Base-by-base conservation (phyloP, 2,113 vertebrate species). In the Himantopus leucocephalus region DNA sequence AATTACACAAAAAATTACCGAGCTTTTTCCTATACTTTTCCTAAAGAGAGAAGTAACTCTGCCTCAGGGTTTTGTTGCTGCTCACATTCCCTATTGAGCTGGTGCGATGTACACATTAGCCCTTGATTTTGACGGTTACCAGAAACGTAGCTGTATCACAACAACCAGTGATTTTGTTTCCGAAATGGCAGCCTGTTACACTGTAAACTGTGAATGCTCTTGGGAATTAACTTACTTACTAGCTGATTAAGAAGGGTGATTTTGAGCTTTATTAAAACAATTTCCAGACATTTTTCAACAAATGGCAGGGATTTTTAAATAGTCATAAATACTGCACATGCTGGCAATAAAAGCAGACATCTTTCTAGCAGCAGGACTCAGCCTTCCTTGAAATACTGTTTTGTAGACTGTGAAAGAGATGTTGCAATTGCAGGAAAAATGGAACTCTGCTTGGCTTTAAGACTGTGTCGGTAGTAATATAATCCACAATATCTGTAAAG, bases 361-460 rank as follows among this genome's bases (percentile, higher is more conserved):
- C n/a, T 74, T 89, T 43, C 63, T 83, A 77, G 58, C 45, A 89
- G 18, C 12, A 84, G 39, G 9, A 63, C 26, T 64, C 37, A 50
- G 19, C 15, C 24, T 90, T 72, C 45, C 41, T 85, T 80, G 55
- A 85, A 89, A 77, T 45, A 60, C 26, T 30, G 55, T 76, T 62
- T 84, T 32, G 50, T 15, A 45, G 37, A 89, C 52, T n/a, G 22
- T 71, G 67, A 92, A 77, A 90, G 39, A 96, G 62, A 73, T 24
- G 19, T 83, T 85, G 24, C 21, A 39, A 48, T 72, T 84, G 41
- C 63, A 94, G 47, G 60, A 68, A 83, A 88, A 93, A 74, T 52
- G 27, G 39, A 89, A 80, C 95, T 74, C 79, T 94, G 50, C 35
- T 89, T 86, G 29, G 10, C 80, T 94, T 91, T 95, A 90, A 95